Base-by-base conservation (phyloP, 2,888 invertebrate species). In the Drosophila ustulata region DNA sequence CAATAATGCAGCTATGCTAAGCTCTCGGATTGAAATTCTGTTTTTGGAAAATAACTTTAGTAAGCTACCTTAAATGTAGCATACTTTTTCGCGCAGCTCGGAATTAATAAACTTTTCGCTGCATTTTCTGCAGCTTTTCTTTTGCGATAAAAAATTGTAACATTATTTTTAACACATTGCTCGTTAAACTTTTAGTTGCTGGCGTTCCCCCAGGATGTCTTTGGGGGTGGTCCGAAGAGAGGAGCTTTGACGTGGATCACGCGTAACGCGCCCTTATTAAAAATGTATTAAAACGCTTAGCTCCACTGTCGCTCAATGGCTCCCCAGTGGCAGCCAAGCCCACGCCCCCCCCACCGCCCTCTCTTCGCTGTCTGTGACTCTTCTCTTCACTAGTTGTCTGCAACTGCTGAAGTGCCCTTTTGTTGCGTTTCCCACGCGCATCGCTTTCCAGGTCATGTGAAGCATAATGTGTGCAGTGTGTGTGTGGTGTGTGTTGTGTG, bases 271-370 rank as follows among this genome's bases (percentile, higher is more conserved):
- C n/a, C 47, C 69, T 78, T 69, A 73, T 78, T 79, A 75, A 78
- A 79, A 75, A 73, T 75, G 72, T 55, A 79, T 70, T 70, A 49
- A 67, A 79, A 61, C 78, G 78, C 76, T 78, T 76, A 77, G 52
- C 63, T 70, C 26, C 62, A 47, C 52, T 50, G 66, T 63, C 28
- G 53, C 52, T 32, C 52, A 57, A 53, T 52, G 64, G 37, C 25
- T 57, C 64, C 68, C 59, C 34, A 6, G 52, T 58, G 77, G 25
- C 45, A 37, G 13, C n/a, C 32, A 18, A 46, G 25, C 41, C 50
- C 50, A 52, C 39, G 51, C 11, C 11, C 3, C 28, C 45, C 25
- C 41, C 26, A 9, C 26, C 25, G 18, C 28, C 23, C 39, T 41
- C 11, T 43, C 43, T 49, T 3, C 34, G 34, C 39, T 41, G 18